Percentiles rank a stretch among this genome's conserved stretches.
These are phyloP conservation scores for Pteria penguin DNA, from an alignment of 2,888 invertebrate genomes.

Conservation along the genomic window DNA sequence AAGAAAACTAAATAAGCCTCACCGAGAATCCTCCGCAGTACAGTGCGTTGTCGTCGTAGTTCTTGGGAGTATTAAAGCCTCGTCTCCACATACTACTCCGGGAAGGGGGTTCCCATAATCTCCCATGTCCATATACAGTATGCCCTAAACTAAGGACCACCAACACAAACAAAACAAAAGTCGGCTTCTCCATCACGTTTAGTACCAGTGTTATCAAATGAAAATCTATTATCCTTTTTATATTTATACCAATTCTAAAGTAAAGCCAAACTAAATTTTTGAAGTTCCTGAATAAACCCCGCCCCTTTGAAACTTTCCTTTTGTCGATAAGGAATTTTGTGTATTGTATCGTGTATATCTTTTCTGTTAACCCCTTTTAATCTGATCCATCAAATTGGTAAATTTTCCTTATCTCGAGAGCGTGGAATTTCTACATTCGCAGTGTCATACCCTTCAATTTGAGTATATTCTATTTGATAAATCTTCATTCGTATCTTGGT, in stretches of 20 bases:
- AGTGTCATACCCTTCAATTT: too few species aligned
- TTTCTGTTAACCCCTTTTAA: background rate
- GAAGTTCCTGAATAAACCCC: too few species aligned
- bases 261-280: too few species aligned
- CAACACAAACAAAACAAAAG: too few species aligned
- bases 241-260: too few species aligned
- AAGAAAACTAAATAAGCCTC: background rate
- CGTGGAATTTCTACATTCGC: background rate
- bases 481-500: too few species aligned
- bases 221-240: too few species aligned
- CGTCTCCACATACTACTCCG: slow-evolving; percentile 12
- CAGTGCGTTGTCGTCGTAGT: slow-evolving; percentile 17
- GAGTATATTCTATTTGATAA: too few species aligned
- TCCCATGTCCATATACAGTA: slow-evolving; percentile 7
- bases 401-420: background rate
- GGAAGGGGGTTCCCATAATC: slow-evolving; percentile 10
- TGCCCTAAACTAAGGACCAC: too few species aligned
- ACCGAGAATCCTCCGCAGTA: slow-evolving; percentile 22
- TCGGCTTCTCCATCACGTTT: too few species aligned
- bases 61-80: slow-evolving; percentile 5
- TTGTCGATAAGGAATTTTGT: background rate
- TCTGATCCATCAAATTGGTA: background rate
- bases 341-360: background rate
- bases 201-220: too few species aligned
- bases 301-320: background rate